Base-by-base conservation (phyloP, 2,888 invertebrate genomes). In the Epinotia nisella region DNA sequence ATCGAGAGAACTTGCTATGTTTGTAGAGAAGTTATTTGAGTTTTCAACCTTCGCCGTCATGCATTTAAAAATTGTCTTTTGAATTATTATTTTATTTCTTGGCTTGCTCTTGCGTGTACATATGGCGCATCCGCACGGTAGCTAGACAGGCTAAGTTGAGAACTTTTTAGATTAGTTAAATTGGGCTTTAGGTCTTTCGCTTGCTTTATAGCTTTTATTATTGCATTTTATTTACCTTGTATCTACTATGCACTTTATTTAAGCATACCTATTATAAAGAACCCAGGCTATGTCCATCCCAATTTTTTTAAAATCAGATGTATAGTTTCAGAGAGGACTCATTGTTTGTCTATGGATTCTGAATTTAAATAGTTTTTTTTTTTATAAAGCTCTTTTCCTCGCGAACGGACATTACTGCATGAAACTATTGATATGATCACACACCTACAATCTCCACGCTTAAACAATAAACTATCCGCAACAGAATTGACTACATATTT, bases 51-150 rank as follows among this genome's bases (percentile, higher is more conserved):
- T 81, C 80, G 79, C 74, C 82, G 82, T 81, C 85, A 83, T 86
- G 84, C 85, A 87, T 88, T 87, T 82, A 90, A 87, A 90, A 88
- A 87, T 79, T 85, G 83, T 82, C 85, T 87, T 87, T 87, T 81
- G 82, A 85, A 83, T 83, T 84, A 84, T n/a, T n/a, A 84, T 83
- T 85, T 87, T 87, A 87, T 87, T 81, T 87, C 86, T 85, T 82
- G 80, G 81, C 78, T 83, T 83, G 85, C 76, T 82, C 83, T 78
- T 79, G 80, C 77, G 79, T 82, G 80, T 77, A 76, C 77, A 74
- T 75, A 77, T 76, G 75, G 73, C 74, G 73, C 76, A 71, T 49
- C 78, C 78, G 76, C 76, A 77, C 74, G 78, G 76, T 79, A 82
- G 80, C 83, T 80, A 82, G 79, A 77, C 76, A 78, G 76, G 76